Conservation (phyloP, 2,797 vertebrate species). For the Pipistrellus pygmaeus region DNA sequence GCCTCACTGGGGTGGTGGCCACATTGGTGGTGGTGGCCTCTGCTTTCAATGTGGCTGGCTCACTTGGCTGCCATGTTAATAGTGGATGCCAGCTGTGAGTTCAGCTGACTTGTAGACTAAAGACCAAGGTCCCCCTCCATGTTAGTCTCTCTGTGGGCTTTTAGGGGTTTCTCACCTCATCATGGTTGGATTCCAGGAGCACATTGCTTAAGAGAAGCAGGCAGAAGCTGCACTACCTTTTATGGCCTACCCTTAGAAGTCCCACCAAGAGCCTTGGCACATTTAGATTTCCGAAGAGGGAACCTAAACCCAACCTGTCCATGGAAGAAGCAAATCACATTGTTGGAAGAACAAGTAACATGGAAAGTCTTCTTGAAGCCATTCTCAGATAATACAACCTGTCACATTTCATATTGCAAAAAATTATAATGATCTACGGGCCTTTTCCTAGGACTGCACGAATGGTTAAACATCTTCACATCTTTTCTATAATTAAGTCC, state of each 20-base stretch:
- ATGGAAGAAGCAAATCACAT: not conserved
- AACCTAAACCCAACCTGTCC: rapidly evolving
- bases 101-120: too few relatives aligned
- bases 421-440: not conserved
- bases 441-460: not conserved
- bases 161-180: not conserved
- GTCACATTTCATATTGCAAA: not conserved
- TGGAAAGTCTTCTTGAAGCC: not conserved
- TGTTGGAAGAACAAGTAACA: not conserved
- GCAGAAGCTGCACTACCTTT: not conserved
- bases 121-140: not conserved
- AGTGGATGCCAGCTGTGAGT: not conserved
- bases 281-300: not conserved
- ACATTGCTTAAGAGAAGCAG: not conserved
- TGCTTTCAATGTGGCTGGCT: not conserved
- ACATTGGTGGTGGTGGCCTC: rapidly evolving
- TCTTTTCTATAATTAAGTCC: not conserved
- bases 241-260: not conserved
- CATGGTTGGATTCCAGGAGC: not conserved
- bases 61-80: not conserved
- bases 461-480: not conserved
- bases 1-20: not conserved
- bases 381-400: not conserved
- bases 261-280: not conserved
- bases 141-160: too few relatives aligned